Conservation (phyloP, 2,888 invertebrate species). For the Oithona nana region DNA sequence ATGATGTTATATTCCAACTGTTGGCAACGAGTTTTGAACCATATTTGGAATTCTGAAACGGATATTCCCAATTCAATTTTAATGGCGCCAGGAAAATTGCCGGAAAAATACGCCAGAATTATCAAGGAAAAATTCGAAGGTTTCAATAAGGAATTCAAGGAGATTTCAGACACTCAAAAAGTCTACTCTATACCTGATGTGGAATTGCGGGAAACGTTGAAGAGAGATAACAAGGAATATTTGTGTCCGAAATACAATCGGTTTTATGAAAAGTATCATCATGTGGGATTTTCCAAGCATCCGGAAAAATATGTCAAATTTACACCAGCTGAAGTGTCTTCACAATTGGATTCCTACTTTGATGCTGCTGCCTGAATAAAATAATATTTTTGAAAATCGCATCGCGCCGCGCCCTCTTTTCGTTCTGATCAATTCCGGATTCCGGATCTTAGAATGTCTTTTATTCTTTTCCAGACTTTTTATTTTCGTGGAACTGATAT, state of each 20-base stretch:
- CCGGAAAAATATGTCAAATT: constrained; percentile 82
- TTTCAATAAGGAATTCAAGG: constrained; percentile 90
- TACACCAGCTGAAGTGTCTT: constrained; percentile 60
- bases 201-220: constrained; percentile 65
- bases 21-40: constrained; percentile 61
- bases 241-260: constrained; percentile 65
- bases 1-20: constrained; percentile 46
- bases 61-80: constrained; percentile 41
- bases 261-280: constrained; percentile 52
- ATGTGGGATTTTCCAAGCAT: constrained; percentile 72
- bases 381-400: not conserved
- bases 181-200: constrained; percentile 83
- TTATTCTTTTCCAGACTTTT: not conserved
- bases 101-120: constrained; percentile 64
- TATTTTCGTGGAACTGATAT: not conserved
- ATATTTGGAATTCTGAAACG: constrained; percentile 43
- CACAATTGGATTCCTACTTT: constrained; percentile 71
- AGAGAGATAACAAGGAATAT: constrained; percentile 70
- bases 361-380: constrained; percentile 55
- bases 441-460: not conserved
- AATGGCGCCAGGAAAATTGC: constrained; percentile 41
- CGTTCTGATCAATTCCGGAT: not conserved
- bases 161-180: constrained; percentile 60
- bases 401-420: not conserved
- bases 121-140: constrained; percentile 61